Evolutionary conservation across 2,113 vertebrate genomes (phyloP).

Genomic region (Sturnus vulgaris): DNA sequence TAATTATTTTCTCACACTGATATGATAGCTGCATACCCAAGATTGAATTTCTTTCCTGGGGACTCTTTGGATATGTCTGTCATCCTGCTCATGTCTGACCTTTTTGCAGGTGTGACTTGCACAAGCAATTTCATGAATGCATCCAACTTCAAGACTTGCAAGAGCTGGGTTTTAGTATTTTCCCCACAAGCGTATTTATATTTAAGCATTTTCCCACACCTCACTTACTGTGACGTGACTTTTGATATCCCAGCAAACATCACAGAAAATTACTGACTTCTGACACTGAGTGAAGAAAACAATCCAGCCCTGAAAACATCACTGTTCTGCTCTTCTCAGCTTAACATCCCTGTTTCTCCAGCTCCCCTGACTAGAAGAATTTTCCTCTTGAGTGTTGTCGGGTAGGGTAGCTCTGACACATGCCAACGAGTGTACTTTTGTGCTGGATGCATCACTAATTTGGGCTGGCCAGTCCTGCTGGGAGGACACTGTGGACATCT

Average conservation of each 20-base stretch:
- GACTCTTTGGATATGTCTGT: background rate
- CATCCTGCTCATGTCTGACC: background rate
- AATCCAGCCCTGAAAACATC: background rate
- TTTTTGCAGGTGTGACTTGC: background rate
- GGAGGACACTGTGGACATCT: background rate
- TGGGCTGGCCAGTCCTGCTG: background rate
- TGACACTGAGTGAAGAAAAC: background rate
- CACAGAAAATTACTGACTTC: background rate
- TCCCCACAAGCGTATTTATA: background rate
- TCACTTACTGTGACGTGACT: background rate
- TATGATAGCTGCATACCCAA: background rate
- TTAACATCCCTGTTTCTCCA: background rate
- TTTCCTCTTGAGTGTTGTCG: background rate
- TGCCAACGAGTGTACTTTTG: background rate
- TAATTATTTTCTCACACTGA: background rate
- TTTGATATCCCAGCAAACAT: background rate
- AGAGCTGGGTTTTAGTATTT: background rate
- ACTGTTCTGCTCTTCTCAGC: background rate
- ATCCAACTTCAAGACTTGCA: background rate
- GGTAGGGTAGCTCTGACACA: background rate
- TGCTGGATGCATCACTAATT: background rate
- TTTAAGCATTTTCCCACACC: too few species aligned
- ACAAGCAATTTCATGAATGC: background rate
- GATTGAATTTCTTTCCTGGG: background rate
- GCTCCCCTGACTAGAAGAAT: background rate